Evolutionary conservation across 2,113 vertebrate species (phyloP).

Genomic region (Psittacula cyanocephala): DNA sequence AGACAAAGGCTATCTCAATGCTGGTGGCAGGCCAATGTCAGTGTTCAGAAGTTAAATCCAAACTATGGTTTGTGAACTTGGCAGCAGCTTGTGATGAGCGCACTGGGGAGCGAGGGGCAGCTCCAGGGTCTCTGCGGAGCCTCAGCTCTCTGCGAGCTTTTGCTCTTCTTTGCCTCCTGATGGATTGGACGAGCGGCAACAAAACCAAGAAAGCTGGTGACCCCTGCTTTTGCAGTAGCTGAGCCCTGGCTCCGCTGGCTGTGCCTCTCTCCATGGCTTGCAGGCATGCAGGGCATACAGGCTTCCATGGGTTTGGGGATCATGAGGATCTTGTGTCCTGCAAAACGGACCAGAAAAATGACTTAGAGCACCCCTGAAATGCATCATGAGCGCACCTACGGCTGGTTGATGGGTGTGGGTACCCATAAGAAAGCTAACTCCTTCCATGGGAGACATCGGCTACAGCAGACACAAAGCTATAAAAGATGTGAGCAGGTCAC

Average conservation of each 20-base stretch:
- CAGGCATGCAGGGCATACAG: background rate
- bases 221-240: accelerated
- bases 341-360: background rate
- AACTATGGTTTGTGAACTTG: background rate
- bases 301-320: accelerated
- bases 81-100: background rate
- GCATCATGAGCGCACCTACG: background rate
- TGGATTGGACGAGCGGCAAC: accelerated
- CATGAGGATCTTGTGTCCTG: background rate
- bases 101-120: background rate
- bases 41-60: background rate
- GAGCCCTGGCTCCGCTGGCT: background rate
- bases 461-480: accelerated
- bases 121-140: accelerated
- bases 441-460: accelerated
- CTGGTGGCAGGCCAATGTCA: background rate
- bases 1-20: background rate
- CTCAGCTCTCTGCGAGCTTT: accelerated
- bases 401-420: background rate
- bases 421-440: accelerated
- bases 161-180: accelerated
- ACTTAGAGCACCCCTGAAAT: background rate
- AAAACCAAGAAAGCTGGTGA: background rate
- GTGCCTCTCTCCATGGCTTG: background rate
- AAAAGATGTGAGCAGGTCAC: accelerated